Percentiles rank a stretch among this genome's conserved stretches.
Evolutionary conservation across 2,888 invertebrate genomes (phyloP).

Genomic region (Zonitis immaculata): DNA sequence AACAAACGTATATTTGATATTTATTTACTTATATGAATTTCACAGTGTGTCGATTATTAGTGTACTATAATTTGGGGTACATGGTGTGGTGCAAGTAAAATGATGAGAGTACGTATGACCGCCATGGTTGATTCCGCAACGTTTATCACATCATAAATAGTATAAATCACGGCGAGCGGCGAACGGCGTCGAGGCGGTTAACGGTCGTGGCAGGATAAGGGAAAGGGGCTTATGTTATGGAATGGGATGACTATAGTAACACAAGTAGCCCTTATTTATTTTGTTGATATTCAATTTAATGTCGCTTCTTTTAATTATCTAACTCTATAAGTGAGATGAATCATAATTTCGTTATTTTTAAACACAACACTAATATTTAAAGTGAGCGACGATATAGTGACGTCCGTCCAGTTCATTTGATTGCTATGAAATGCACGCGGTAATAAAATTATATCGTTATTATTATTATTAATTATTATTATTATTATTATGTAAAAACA

Average conservation of each 20-base stretch:
- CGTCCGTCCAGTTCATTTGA: constrained; percentile 37
- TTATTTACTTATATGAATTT: constrained; percentile 48
- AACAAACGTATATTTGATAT: constrained; percentile 44
- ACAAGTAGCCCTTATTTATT: constrained; percentile 33
- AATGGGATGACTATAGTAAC: constrained; percentile 27
- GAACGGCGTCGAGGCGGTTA: constrained; percentile 26
- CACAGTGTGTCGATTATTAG: constrained; percentile 49
- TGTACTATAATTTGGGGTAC: constrained; percentile 44
- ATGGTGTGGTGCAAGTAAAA: constrained; percentile 47
- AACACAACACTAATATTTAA: constrained; percentile 46
- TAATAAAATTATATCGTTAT: constrained; percentile 36
- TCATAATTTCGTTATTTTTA: constrained; percentile 41
- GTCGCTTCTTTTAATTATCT: constrained; percentile 20
- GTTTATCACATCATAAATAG: constrained; percentile 46
- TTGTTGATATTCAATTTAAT: constrained; percentile 18
- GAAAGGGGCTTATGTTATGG: no score
- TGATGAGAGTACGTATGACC: constrained; percentile 33
- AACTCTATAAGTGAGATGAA: constrained; percentile 41
- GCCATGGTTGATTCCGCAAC: constrained; percentile 43
- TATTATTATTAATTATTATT: constrained; percentile 11
- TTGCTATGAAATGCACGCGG: constrained; percentile 38
- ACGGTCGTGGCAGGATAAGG: constrained; percentile 20
- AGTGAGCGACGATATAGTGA: constrained; percentile 42
- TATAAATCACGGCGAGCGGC: constrained; percentile 38
- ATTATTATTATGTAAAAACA: no score